phyloP scores from a whole-genome alignment of 1,140 invertebrate genomes.

The Bombus consobrinus region DNA sequence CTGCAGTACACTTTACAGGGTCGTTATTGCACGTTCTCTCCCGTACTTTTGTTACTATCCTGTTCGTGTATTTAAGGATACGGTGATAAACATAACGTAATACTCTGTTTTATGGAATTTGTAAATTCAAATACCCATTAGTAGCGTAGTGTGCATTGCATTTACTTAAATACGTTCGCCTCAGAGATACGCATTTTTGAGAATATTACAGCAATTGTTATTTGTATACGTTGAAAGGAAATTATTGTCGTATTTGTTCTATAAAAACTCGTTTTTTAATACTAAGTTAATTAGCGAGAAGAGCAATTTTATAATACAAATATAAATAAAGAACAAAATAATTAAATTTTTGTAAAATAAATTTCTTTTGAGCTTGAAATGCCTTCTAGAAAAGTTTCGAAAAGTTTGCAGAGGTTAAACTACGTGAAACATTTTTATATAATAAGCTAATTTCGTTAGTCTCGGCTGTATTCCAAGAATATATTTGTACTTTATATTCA shows the following conservation, averaged over 20 bases:
- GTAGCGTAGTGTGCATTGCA: neutral
- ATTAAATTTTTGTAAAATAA: neutral
- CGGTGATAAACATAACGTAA: neutral
- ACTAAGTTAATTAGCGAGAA: neutral
- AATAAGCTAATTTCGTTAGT: neutral
- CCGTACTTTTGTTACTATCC: neutral
- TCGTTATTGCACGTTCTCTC: constrained; percentile 12
- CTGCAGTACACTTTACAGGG: neutral
- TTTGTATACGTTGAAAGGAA: neutral
- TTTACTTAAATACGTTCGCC: neutral
- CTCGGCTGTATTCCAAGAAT: neutral
- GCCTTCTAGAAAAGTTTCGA: neutral
- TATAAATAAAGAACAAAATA: neutral
- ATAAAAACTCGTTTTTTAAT: neutral
- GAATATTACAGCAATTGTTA: neutral
- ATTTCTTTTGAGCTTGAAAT: neutral
- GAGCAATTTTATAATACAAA: neutral
- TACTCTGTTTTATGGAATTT: neutral
- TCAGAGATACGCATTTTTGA: neutral
- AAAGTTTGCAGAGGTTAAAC: neutral
- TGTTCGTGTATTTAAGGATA: neutral
- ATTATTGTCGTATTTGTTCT: neutral
- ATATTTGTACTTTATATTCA: neutral
- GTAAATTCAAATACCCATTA: neutral
- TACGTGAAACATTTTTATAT: neutral